These are phyloP conservation scores for Chelmon rostratus DNA, from an alignment of 2,797 vertebrate species.

Conservation along the genomic window DNA sequence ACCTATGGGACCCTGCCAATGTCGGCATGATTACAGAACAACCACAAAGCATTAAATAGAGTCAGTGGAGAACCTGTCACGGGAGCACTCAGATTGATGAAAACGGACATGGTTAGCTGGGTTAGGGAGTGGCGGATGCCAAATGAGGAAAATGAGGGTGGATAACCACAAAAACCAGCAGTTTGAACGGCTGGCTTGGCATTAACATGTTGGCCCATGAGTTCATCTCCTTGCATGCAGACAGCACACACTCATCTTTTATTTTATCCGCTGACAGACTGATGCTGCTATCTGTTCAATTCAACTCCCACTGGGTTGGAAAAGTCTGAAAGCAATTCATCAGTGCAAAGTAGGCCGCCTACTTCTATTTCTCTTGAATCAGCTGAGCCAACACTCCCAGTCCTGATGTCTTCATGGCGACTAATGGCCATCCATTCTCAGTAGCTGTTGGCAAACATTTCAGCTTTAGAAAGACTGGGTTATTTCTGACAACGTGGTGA, in stretches of 20 bases:
- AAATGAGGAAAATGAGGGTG: slow-evolving; percentile 51
- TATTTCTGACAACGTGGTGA: slow-evolving; percentile 52
- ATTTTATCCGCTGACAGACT: slow-evolving; percentile 49
- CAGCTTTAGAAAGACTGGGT: slow-evolving; percentile 42
- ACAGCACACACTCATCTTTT: slow-evolving; percentile 26
- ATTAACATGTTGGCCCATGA: slow-evolving; percentile 31
- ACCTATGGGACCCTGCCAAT: slow-evolving; percentile 38
- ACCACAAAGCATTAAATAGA: slow-evolving; percentile 59
- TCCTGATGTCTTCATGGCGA: slow-evolving; percentile 55
- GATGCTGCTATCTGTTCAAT: slow-evolving; percentile 51
- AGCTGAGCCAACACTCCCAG: slow-evolving; percentile 49
- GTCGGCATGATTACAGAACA: slow-evolving; percentile 60
- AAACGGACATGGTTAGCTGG: slow-evolving; percentile 46
- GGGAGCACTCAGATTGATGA: slow-evolving; percentile 57
- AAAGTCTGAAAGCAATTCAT: slow-evolving; percentile 55
- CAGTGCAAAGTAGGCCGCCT: slow-evolving; percentile 48
- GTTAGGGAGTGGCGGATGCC: slow-evolving; percentile 53
- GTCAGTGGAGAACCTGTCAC: slow-evolving; percentile 53
- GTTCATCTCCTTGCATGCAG: slow-evolving; percentile 26
- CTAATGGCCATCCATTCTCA: slow-evolving; percentile 50
- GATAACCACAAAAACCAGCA: slow-evolving; percentile 32
- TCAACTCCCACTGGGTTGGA: slow-evolving; percentile 44
- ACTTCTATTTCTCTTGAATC: slow-evolving; percentile 52
- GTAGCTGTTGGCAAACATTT: slow-evolving; percentile 57
- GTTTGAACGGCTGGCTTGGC: slow-evolving; percentile 16